A percentile compares a stretch with the other conserved stretches of the same genome.
Evolutionary conservation across 1,140 invertebrate genomes (phyloP).

Genomic region (Drosophila tani): DNA sequence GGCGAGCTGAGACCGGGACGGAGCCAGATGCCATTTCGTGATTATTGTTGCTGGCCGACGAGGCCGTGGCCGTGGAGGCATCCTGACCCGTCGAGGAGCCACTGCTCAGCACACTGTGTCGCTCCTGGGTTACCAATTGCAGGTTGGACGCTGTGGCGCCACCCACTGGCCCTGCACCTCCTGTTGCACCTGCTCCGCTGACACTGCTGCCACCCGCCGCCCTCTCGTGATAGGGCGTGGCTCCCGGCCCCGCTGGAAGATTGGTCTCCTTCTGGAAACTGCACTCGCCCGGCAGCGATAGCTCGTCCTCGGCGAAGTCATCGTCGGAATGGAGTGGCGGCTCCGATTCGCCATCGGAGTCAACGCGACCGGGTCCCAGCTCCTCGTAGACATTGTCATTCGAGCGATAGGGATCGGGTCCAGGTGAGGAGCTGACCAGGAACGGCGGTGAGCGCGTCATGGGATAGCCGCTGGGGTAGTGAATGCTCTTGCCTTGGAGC

Average conservation of each 20-base stretch:
- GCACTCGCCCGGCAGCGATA: slow-evolving; percentile 87
- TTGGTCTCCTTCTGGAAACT: slow-evolving; percentile 83
- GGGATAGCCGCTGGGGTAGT: slow-evolving; percentile 86
- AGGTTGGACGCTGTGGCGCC: slow-evolving; percentile 60
- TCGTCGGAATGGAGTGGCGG: slow-evolving; percentile 88
- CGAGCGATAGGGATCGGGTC: slow-evolving; percentile 88
- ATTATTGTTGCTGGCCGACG: slow-evolving; percentile 53
- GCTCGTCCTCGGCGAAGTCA: slow-evolving; percentile 89
- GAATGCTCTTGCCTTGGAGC: slow-evolving; percentile 88
- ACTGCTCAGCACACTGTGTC: slow-evolving; percentile 78
- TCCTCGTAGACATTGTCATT: slow-evolving; percentile 91
- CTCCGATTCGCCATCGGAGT: slow-evolving; percentile 88
- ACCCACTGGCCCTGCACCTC: slow-evolving; percentile 21
- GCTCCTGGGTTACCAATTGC: slow-evolving; percentile 71
- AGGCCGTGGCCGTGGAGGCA: slow-evolving; percentile 70
- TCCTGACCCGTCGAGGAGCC: slow-evolving; percentile 74
- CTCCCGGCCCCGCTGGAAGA: slow-evolving; percentile 37
- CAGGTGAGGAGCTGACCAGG: slow-evolving; percentile 90
- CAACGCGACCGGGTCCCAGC: slow-evolving; percentile 86
- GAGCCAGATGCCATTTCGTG: slow-evolving; percentile 39
- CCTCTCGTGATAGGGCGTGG: slow-evolving; percentile 85
- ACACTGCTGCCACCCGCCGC: slow-evolving; percentile 31
- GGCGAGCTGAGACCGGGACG: slow-evolving; percentile 13
- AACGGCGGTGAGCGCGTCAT: slow-evolving; percentile 86
- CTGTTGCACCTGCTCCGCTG: slow-evolving; percentile 28